Percentiles rank a stretch among this genome's conserved stretches.
phyloP scores from a whole-genome alignment of 2,888 invertebrate species.

The Fragum fragum region DNA sequence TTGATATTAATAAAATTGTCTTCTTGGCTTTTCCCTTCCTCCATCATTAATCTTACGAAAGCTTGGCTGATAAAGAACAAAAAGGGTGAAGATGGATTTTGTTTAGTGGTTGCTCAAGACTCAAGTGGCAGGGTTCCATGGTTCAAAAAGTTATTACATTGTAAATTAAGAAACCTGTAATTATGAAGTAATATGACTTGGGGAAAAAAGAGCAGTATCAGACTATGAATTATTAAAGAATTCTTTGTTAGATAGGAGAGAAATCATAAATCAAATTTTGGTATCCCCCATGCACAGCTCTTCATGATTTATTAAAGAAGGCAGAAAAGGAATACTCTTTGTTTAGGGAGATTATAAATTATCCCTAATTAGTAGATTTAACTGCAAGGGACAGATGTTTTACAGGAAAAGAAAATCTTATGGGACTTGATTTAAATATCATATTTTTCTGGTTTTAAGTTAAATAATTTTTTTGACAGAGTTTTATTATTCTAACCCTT shows the following conservation, averaged over 20 bases:
- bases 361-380: conserved; percentile 9
- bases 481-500: no score
- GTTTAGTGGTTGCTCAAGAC: no score
- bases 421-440: conserved; percentile 8
- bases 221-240: background rate
- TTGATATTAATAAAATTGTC: background rate
- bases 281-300: conserved; percentile 16
- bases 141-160: no score
- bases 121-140: no score
- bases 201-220: background rate
- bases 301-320: conserved; percentile 19
- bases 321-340: conserved; percentile 2
- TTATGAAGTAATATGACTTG: no score
- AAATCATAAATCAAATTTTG: conserved; percentile 22
- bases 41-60: no score
- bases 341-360: conserved; percentile 7
- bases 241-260: conserved; percentile 7
- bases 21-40: no score
- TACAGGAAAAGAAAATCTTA: conserved; percentile 6
- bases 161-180: no score
- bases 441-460: background rate
- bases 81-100: no score
- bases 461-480: no score
- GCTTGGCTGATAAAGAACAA: no score
- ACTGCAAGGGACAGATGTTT: conserved; percentile 22